These are phyloP conservation scores for Acromyrmex heyeri DNA, from an alignment of 1,140 invertebrate species.

Conservation along the genomic window DNA sequence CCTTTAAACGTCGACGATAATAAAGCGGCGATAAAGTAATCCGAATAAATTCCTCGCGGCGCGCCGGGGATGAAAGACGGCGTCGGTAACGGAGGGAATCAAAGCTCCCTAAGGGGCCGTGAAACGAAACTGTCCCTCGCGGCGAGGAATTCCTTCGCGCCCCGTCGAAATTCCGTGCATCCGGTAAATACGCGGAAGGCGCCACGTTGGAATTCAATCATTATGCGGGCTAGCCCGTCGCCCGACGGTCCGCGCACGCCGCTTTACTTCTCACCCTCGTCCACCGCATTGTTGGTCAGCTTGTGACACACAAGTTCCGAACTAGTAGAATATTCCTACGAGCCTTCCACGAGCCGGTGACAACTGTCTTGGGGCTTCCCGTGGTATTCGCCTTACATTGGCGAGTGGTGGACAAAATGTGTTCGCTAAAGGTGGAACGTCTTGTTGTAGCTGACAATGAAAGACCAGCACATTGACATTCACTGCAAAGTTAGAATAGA, in stretches of 20 bases:
- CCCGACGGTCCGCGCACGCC: conserved; percentile 63
- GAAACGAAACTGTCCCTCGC: conserved; percentile 73
- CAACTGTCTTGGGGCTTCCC: conserved; percentile 40
- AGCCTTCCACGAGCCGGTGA: conserved; percentile 53
- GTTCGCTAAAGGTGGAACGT: background rate
- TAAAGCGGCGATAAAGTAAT: conserved; percentile 63
- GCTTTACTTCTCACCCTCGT: conserved; percentile 65
- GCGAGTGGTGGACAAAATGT: background rate
- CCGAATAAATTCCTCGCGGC: conserved; percentile 57
- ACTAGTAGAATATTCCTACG: conserved; percentile 71
- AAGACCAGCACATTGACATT: background rate
- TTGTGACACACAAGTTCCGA: conserved; percentile 73
- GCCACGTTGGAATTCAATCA: conserved; percentile 78
- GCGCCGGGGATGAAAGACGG: conserved; percentile 43
- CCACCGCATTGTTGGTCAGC: conserved; percentile 77
- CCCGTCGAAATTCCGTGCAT: conserved; percentile 75
- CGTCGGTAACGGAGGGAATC: conserved; percentile 56
- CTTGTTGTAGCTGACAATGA: background rate
- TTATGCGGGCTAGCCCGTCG: conserved; percentile 71
- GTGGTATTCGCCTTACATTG: conserved; percentile 49
- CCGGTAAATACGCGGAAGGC: conserved; percentile 77
- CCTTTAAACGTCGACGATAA: conserved; percentile 49
- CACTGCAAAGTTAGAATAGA: background rate
- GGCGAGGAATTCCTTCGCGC: conserved; percentile 71
- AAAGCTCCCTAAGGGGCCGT: conserved; percentile 38